phyloP scores from a whole-genome alignment of 2,113 vertebrate species.

The Boleophthalmus pectinirostris region DNA sequence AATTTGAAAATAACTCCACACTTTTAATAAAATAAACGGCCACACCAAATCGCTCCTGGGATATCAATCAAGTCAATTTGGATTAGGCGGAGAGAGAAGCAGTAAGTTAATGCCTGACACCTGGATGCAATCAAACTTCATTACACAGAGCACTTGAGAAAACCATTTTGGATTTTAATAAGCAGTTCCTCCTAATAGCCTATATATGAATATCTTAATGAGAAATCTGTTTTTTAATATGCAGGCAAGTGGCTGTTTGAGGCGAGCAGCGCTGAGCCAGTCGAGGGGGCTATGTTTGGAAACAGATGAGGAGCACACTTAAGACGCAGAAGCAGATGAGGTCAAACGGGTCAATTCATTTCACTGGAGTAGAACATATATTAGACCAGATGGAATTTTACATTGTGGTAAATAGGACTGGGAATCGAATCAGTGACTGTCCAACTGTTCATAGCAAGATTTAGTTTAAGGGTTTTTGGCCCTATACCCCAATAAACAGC shows the following conservation, averaged over 20 bases:
- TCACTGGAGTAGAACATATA: neutral
- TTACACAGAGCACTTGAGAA: slow-evolving; percentile 6
- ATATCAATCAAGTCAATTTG: slow-evolving; percentile 16
- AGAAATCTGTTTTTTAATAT: slow-evolving; percentile 11
- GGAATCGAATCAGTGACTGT: neutral
- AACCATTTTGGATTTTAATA: slow-evolving; percentile 13
- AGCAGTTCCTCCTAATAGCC: slow-evolving; percentile 11
- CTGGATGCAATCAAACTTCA: slow-evolving; percentile 30
- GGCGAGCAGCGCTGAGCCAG: neutral
- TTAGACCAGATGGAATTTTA: neutral
- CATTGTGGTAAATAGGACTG: neutral
- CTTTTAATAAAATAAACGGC: neutral
- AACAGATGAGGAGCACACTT: neutral
- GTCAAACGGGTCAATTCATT: neutral
- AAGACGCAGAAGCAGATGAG: neutral
- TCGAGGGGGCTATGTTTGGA: slow-evolving; percentile 3
- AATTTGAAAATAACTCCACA: neutral
- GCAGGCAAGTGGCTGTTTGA: slow-evolving; percentile 8
- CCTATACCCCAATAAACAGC: too few relatives aligned
- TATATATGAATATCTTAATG: slow-evolving; percentile 18
- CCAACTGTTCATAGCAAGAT: neutral
- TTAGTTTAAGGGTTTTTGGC: neutral
- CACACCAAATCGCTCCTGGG: neutral
- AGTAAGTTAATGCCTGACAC: slow-evolving; percentile 8
- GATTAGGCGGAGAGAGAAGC: slow-evolving; percentile 4